These are phyloP conservation scores for Ephialtes manifestator DNA, from an alignment of 2,888 invertebrate genomes.

Conservation along the genomic window DNA sequence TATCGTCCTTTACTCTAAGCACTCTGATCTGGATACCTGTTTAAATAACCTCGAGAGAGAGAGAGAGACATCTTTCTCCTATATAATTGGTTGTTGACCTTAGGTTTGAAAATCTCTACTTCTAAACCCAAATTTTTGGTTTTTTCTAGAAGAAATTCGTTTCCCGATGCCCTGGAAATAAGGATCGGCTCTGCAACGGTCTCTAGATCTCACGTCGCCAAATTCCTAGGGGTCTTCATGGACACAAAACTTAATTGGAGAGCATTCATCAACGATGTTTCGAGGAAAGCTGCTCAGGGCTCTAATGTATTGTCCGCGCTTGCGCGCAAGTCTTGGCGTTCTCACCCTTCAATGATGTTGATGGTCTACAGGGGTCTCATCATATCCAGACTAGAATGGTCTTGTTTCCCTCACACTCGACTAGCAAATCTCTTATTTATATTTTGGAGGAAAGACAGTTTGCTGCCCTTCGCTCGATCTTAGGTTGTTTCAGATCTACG, in stretches of 20 bases:
- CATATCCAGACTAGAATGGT: neutral
- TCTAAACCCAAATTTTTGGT: too few relatives aligned
- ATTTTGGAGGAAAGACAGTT: too few relatives aligned
- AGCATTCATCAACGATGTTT: neutral
- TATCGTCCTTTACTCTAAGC: too few relatives aligned
- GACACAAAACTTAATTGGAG: slow-evolving; percentile 35
- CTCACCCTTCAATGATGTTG: neutral
- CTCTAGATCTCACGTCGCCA: neutral
- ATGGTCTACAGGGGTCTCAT: slow-evolving; percentile 6
- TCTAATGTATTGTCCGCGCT: neutral
- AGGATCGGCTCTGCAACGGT: neutral
- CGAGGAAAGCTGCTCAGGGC: neutral
- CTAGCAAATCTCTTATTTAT: neutral
- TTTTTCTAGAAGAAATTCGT: too few relatives aligned
- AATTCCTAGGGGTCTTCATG: slow-evolving; percentile 23
- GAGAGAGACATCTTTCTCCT: too few relatives aligned
- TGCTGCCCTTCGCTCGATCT: too few relatives aligned
- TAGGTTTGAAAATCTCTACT: too few relatives aligned
- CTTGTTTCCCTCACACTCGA: too few relatives aligned
- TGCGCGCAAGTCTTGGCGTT: slow-evolving; percentile 15
- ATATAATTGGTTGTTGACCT: too few relatives aligned
- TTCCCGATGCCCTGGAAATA: neutral
- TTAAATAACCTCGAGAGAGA: too few relatives aligned
- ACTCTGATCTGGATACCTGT: too few relatives aligned
- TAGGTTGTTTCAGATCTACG: too few relatives aligned